Percentiles rank a stretch among this genome's conserved stretches.
Evolutionary conservation across 2,113 vertebrate genomes (phyloP).

Genomic region (Podarcis raffonei): DNA sequence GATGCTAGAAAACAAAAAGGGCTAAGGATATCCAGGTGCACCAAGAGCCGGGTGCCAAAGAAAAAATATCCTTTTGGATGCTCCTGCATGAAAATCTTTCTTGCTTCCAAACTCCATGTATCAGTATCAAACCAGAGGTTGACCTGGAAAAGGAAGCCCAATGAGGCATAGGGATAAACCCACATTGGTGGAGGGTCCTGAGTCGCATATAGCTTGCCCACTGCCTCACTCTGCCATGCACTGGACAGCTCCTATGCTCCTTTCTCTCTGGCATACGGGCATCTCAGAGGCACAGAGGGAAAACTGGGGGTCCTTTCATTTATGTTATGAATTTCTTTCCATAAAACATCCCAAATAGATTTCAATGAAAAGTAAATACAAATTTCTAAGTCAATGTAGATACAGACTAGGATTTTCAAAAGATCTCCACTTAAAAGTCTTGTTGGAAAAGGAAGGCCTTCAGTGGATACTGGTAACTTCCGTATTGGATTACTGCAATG

Average conservation of each 20-base stretch:
- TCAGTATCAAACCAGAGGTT: neutral
- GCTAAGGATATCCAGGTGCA: slow-evolving; percentile 14
- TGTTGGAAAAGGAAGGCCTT: too few species aligned
- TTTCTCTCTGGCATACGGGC: neutral
- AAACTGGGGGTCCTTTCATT: neutral
- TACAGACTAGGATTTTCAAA: too few species aligned
- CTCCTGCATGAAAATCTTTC: neutral
- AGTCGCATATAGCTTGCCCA: too few species aligned
- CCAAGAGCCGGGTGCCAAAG: neutral
- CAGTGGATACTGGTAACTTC: too few species aligned
- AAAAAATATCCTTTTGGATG: neutral
- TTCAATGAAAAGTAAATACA: too few species aligned
- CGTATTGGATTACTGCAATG: too few species aligned
- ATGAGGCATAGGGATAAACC: neutral
- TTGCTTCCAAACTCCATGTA: neutral
- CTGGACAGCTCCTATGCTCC: too few species aligned
- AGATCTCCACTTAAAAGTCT: too few species aligned
- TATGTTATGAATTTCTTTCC: too few species aligned
- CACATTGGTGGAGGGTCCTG: neutral
- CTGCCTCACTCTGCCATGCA: neutral
- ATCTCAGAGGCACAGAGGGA: neutral
- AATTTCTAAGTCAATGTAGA: too few species aligned
- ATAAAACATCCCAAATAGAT: too few species aligned
- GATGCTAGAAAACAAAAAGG: neutral
- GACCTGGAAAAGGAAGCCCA: neutral